These are phyloP conservation scores for Bicyclus anynana DNA, from an alignment of 1,140 invertebrate species.

Conservation along the genomic window DNA sequence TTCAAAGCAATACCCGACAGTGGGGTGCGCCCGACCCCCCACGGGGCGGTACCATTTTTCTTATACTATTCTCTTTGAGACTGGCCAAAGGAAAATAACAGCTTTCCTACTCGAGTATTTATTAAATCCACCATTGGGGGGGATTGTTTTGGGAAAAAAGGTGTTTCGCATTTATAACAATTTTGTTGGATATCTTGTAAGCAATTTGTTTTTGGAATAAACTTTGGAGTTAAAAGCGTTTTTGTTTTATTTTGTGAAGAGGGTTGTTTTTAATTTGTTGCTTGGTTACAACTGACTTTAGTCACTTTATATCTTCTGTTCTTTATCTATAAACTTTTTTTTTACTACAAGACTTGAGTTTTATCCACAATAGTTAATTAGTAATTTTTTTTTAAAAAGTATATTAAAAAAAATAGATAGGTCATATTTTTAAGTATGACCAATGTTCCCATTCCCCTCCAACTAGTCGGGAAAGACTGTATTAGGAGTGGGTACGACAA, in stretches of 20 bases:
- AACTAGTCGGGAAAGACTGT: too few relatives aligned
- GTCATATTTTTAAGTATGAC: too few relatives aligned
- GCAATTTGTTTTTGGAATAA: slow-evolving; percentile 21
- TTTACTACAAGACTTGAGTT: too few relatives aligned
- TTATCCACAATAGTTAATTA: too few relatives aligned
- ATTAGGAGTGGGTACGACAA: too few relatives aligned
- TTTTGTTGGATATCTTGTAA: slow-evolving; percentile 27
- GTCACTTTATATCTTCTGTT: too few relatives aligned
- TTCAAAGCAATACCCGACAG: slow-evolving; percentile 48
- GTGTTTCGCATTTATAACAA: slow-evolving; percentile 44
- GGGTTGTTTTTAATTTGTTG: slow-evolving; percentile 17
- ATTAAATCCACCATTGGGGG: slow-evolving; percentile 64
- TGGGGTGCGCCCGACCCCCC: slow-evolving; percentile 33
- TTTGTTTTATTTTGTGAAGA: slow-evolving; percentile 18
- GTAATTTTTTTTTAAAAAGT: too few relatives aligned
- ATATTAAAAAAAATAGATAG: too few relatives aligned
- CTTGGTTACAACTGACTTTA: neutral
- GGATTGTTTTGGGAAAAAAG: slow-evolving; percentile 60
- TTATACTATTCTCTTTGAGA: slow-evolving; percentile 67
- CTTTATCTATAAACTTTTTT: too few relatives aligned
- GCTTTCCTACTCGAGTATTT: slow-evolving; percentile 55
- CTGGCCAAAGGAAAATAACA: slow-evolving; percentile 61
- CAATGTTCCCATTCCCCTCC: too few relatives aligned
- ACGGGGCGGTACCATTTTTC: slow-evolving; percentile 54
- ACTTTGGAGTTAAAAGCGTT: slow-evolving; percentile 7